phyloP scores from a whole-genome alignment of 2,888 invertebrate species.

The Ischnus inquisitorius region DNA sequence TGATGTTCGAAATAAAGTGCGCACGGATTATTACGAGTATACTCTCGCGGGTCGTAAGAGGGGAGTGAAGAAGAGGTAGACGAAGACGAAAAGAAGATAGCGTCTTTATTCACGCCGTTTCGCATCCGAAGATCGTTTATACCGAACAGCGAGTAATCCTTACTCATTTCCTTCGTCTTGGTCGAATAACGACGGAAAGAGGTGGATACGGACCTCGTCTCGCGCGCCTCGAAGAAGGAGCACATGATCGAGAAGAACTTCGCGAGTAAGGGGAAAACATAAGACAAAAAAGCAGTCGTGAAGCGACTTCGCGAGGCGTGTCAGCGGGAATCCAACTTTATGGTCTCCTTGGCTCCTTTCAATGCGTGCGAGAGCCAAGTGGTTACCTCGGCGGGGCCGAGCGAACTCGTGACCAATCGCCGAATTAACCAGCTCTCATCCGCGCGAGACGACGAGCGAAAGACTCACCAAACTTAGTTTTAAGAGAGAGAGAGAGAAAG shows the following conservation, averaged over 20 bases:
- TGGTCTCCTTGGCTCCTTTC: constrained; percentile 66
- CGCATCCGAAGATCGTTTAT: constrained; percentile 27
- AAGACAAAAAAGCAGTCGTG: constrained; percentile 41
- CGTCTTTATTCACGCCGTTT: constrained; percentile 59
- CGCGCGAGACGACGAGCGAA: constrained; percentile 55
- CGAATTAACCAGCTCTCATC: constrained; percentile 68
- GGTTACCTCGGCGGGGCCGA: constrained; percentile 54
- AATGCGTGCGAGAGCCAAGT: constrained; percentile 35
- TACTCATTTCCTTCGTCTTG: constrained; percentile 44
- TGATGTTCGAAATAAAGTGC: constrained; percentile 26
- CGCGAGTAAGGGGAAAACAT: constrained; percentile 24
- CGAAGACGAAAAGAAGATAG: constrained; percentile 12
- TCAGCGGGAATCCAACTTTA: constrained; percentile 74
- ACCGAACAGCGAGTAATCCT: constrained; percentile 34
- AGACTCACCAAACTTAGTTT: constrained; percentile 13
- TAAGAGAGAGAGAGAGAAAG: constrained; percentile 48
- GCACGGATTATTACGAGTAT: constrained; percentile 28
- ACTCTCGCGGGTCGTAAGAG: constrained; percentile 4
- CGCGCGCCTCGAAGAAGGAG: constrained; percentile 19
- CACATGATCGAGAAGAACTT: constrained; percentile 38
- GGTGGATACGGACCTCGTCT: constrained; percentile 32
- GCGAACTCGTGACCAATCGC: constrained; percentile 71
- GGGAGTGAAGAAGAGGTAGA: constrained; percentile 5
- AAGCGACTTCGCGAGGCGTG: constrained; percentile 60
- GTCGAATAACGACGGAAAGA: constrained; percentile 48